Base-by-base conservation (phyloP, 2,888 invertebrate species). In the Coremacera marginata region DNA sequence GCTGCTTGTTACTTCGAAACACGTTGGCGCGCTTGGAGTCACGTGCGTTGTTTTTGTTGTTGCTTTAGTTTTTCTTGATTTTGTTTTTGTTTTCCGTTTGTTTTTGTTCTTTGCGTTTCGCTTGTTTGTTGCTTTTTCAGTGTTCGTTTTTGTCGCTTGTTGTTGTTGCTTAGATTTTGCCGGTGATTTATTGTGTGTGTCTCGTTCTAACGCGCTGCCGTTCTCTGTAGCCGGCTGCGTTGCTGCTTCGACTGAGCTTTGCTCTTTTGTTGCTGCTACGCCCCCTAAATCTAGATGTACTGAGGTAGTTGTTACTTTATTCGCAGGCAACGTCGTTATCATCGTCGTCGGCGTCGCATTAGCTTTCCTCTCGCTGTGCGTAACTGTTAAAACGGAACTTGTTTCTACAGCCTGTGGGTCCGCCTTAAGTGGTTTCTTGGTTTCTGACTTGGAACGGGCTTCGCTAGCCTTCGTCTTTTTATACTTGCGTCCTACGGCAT, bases 391-490 rank as follows among this genome's bases (percentile, higher is more conserved):
- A 72, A 60, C 25, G 65, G 11, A 44, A 65, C 52, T 52, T 63
- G 68, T 25, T n/a, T 62, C 72, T 5, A 31, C 72, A 27, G 57
- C 25, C 62, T 44, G n/a, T 16, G 68, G 34, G 49, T 75, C 27
- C 7, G 22, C n/a, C 8, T 79, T 80, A 9, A 80, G 74, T 22
- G 81, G 85, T 85, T 89, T 88, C 86, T 92, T 88, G 80, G 89
- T 86, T 86, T 90, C 84, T 81, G 90, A 86, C 87, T 90, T 87
- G 86, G 92, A 88, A 85, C 92, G 85, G 73, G 86, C 84, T 76
- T 85, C 87, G 4, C 68, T 62, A 51, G 71, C 77, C 78, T 82
- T 55, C 52, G 77, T 67, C 77, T 82, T 81, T 67, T 80, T 81
- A 31, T 78, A 79, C 31, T 78, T 79, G 62, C 80, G 76, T n/a